Base-by-base conservation (phyloP, 1,140 invertebrate genomes). In the Drosophila mayri region DNA sequence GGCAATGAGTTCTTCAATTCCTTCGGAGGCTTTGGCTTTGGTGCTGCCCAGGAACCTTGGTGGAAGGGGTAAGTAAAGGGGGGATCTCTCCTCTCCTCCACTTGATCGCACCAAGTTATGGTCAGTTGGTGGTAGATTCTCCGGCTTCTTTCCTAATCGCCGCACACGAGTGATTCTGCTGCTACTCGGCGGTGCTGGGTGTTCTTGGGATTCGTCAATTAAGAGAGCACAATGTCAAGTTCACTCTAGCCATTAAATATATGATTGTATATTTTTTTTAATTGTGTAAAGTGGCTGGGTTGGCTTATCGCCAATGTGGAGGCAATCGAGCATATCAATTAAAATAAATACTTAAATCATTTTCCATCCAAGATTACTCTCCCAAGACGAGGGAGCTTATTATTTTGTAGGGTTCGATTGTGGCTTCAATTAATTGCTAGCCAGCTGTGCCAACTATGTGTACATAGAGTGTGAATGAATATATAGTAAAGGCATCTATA, bases 61-160 rank as follows among this genome's bases (percentile, higher is more conserved):
- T 94, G 93, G 93, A 93, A 94, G 76, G 93, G 93, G 93, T 94
- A 77, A 93, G 93, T 77, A 44, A 40, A 22, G 1, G 30, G 47
- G 1, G 11, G 28, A 30, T 30, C 28, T 30, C 28, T 30, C 67
- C 30, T 35, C 16, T 20, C 40, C 32, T 35, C 18, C 16, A 52
- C 37, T 44, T 30, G 14, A 38, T 32, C 20, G n/a, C 20, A 50
- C 18, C 52, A 49, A 18, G 55, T 77, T 77, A 77, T 77, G 74
- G 74, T 77, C 74, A 74, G 28, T 85, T 41, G 28, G 10, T 32
- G 28, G 10, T 32, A 4, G 50, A 14, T 49, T 71, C 32, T 41
- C 47, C 20, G 47, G 35, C 43, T 4, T 73, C 46, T 87, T 87
- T 85, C 75, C 75, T 66, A 88, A 81, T 90, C 85, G 40, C 77